Conservation (phyloP, 2,888 invertebrate species). For the Stenichneumon culpator region DNA sequence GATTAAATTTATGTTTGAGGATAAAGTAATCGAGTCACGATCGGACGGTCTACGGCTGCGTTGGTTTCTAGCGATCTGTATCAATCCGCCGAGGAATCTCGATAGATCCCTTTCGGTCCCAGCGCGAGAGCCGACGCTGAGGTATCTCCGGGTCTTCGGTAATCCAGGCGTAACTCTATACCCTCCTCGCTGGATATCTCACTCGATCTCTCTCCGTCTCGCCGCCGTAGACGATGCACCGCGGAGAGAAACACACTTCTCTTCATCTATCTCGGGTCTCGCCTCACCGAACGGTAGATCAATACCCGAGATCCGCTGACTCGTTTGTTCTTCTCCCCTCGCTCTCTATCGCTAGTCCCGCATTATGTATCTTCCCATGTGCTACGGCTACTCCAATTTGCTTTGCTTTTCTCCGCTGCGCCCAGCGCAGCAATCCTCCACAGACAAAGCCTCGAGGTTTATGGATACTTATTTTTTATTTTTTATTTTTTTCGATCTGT, state of each 20-base stretch:
- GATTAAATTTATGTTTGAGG: constrained; percentile 56
- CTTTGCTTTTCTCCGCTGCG: constrained; percentile 29
- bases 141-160: constrained; percentile 61
- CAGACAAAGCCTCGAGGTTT: constrained; percentile 26
- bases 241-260: constrained; percentile 38
- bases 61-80: constrained; percentile 40
- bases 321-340: constrained; percentile 8
- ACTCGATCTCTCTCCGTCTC: constrained; percentile 43
- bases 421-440: constrained; percentile 25
- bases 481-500: background rate
- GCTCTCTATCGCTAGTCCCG: background rate
- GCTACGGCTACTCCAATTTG: constrained; percentile 47
- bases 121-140: constrained; percentile 31
- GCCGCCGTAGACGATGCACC: constrained; percentile 58
- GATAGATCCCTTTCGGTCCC: constrained; percentile 44
- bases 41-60: background rate
- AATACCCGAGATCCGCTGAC: constrained; percentile 57
- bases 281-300: constrained; percentile 56
- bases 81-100: constrained; percentile 48
- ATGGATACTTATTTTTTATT: background rate
- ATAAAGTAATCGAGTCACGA: constrained; percentile 19
- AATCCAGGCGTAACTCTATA: constrained; percentile 63
- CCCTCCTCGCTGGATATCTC: constrained; percentile 50
- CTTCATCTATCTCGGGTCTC: constrained; percentile 20
- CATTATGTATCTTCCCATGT: constrained; percentile 8